These are phyloP conservation scores for Schlechtendalia chinensis DNA, from an alignment of 1,140 invertebrate genomes.

Conservation along the genomic window DNA sequence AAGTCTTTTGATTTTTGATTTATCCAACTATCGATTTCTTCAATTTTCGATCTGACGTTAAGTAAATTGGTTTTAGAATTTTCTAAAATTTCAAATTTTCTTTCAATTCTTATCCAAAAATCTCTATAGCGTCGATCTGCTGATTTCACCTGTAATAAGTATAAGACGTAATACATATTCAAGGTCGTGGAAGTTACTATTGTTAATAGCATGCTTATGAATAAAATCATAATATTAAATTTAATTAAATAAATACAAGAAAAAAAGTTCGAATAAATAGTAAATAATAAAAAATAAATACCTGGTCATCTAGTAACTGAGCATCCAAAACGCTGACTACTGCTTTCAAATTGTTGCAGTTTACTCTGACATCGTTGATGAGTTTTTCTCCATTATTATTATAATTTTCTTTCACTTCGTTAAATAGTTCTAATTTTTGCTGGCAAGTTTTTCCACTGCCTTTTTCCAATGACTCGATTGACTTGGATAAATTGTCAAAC, in stretches of 20 bases:
- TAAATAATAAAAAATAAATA: constrained; percentile 54
- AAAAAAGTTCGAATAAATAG: not conserved
- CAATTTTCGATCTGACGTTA: constrained; percentile 66
- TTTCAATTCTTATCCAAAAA: constrained; percentile 75
- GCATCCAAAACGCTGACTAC: constrained; percentile 82
- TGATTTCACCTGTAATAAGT: constrained; percentile 67
- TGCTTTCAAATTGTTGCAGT: constrained; percentile 71
- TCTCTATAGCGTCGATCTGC: constrained; percentile 80
- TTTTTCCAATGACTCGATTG: constrained; percentile 77
- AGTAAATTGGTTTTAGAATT: constrained; percentile 70
- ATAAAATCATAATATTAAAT: not conserved
- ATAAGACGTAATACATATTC: not conserved
- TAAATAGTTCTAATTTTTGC: constrained; percentile 73
- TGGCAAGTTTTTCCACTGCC: constrained; percentile 77
- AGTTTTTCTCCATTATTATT: constrained; percentile 57
- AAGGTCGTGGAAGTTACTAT: not conserved
- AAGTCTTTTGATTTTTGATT: constrained; percentile 62
- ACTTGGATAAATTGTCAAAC: constrained; percentile 76
- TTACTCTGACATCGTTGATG: constrained; percentile 66
- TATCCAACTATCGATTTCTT: constrained; percentile 76
- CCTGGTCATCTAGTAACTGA: constrained; percentile 86
- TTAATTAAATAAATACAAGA: too few species aligned
- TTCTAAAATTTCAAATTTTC: constrained; percentile 77
- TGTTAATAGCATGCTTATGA: not conserved
- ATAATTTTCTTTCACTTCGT: constrained; percentile 56